Conservation (phyloP, 1,140 invertebrate species). For the Trachymyrmex septentrionalis region DNA sequence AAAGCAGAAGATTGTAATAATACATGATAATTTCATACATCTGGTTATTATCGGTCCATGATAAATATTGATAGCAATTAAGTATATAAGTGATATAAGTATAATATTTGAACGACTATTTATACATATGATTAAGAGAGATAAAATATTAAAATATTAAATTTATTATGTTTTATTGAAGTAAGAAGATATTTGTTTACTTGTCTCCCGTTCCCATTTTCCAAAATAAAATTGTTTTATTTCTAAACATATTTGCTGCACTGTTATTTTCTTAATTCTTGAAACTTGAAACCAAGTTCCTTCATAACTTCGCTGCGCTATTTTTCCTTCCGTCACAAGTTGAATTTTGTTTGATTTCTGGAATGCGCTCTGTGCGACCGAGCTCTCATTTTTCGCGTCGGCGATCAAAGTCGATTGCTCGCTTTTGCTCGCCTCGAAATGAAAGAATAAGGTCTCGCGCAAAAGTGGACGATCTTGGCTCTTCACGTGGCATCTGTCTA, state of each 20-base stretch:
- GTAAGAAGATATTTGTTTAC: neutral
- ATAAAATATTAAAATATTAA: neutral
- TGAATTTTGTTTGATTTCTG: constrained; percentile 36
- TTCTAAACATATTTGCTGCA: neutral
- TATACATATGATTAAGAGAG: neutral
- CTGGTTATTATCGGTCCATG: neutral
- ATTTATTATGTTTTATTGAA: neutral
- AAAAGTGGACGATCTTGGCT: constrained; percentile 55
- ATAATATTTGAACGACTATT: neutral
- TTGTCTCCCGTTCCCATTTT: neutral
- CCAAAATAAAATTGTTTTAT: neutral
- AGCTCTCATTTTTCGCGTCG: constrained; percentile 67
- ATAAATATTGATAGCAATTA: neutral
- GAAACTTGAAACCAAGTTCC: neutral
- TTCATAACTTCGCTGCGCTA: neutral
- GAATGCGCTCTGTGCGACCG: constrained; percentile 52
- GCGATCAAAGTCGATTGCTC: constrained; percentile 45
- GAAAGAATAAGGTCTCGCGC: constrained; percentile 45
- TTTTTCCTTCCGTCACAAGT: neutral
- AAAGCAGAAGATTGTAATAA: neutral
- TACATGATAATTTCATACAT: neutral
- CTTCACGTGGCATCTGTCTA: constrained; percentile 71
- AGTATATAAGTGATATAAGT: neutral
- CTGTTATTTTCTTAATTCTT: constrained; percentile 15
- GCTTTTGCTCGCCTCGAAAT: constrained; percentile 60